These are phyloP conservation scores for Urechis unicinctus DNA, from an alignment of 2,888 invertebrate species.

Conservation along the genomic window DNA sequence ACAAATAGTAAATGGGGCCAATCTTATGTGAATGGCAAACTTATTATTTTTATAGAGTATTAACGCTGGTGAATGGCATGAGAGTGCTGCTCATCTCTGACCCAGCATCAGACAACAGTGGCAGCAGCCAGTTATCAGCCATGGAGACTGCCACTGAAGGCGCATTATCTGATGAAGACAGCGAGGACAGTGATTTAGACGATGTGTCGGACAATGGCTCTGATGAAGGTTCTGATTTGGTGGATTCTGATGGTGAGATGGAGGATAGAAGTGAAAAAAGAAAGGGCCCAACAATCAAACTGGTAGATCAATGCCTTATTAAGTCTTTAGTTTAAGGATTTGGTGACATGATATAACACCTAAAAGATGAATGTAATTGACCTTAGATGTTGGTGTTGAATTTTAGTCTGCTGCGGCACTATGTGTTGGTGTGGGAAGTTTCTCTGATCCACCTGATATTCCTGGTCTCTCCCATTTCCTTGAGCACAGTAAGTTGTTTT, in stretches of 20 bases:
- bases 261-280: not conserved
- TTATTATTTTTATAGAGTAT: conserved; percentile 20
- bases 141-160: not conserved
- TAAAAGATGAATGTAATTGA: too few relatives aligned
- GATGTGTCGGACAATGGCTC: not conserved
- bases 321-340: too few relatives aligned
- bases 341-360: too few relatives aligned
- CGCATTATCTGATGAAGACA: not conserved
- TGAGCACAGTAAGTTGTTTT: conserved; percentile 42
- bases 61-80: conserved; percentile 34
- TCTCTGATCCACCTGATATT: conserved; percentile 42
- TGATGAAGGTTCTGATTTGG: not conserved
- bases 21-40: not conserved
- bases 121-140: conserved; percentile 12
- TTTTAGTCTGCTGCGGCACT: conserved; percentile 41
- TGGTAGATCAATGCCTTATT: too few relatives aligned
- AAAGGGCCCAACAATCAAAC: too few relatives aligned
- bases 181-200: not conserved
- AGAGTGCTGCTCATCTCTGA: conserved; percentile 35
- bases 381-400: too few relatives aligned
- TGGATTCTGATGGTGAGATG: not conserved
- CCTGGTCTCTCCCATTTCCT: conserved; percentile 48
- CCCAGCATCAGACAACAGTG: conserved; percentile 13
- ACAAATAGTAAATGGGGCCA: too few relatives aligned
- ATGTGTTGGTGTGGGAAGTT: conserved; percentile 42